Percentiles rank a stretch among this genome's conserved stretches.
These are phyloP conservation scores for Eufriesea mexicana DNA, from an alignment of 1,140 invertebrate species.

Conservation along the genomic window DNA sequence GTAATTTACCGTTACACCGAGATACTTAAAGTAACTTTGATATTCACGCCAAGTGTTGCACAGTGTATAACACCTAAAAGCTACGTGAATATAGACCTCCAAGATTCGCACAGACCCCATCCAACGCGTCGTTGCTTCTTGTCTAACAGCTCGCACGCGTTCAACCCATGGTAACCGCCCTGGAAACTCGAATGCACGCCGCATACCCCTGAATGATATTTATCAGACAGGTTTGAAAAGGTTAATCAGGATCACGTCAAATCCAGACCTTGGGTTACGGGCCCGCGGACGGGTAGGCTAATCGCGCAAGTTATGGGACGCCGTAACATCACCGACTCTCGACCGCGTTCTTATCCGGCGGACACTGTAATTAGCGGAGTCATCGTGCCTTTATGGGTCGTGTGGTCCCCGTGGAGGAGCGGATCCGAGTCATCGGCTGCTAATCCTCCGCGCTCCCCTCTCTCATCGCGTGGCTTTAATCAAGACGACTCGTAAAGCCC, in stretches of 20 bases:
- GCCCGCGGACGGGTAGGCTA: not conserved
- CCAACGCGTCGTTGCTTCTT: too few relatives aligned
- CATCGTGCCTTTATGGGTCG: not conserved
- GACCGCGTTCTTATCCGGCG: not conserved
- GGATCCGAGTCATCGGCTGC: not conserved
- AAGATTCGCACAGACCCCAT: too few relatives aligned
- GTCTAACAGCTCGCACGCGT: not conserved
- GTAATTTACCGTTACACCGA: too few relatives aligned
- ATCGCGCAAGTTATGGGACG: constrained; percentile 23
- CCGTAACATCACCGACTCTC: not conserved
- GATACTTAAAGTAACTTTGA: too few relatives aligned
- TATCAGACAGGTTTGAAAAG: constrained; percentile 17
- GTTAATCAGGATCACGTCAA: constrained; percentile 41
- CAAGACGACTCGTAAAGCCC: constrained; percentile 10
- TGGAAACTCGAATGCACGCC: not conserved
- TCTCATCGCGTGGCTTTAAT: not conserved
- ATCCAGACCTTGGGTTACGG: not conserved
- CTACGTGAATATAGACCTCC: too few relatives aligned
- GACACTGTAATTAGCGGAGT: constrained; percentile 24
- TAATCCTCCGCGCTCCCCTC: not conserved
- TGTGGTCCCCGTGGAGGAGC: not conserved
- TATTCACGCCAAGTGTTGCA: too few relatives aligned
- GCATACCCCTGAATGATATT: not conserved
- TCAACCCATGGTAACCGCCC: not conserved
- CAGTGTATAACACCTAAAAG: too few relatives aligned